Base-by-base conservation (phyloP, 2,797 vertebrate genomes). In the Scleropages formosus region DNA sequence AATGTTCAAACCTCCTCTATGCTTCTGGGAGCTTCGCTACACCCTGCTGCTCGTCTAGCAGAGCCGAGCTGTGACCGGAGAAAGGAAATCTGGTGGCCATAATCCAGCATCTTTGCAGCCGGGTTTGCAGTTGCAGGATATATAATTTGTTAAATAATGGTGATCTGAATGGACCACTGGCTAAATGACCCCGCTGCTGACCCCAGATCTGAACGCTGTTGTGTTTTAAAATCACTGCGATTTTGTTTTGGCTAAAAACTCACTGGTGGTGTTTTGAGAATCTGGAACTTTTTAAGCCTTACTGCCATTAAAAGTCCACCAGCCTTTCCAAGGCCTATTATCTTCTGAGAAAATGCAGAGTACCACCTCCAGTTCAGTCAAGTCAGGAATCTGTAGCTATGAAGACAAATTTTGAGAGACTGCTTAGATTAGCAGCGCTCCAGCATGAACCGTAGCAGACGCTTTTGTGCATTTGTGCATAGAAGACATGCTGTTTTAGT, bases 211-310 rank as follows among this genome's bases (percentile, higher is more conserved):
- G 73, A 78, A 75, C 77, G 76, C 65, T 79, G 78, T 84, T 79
- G 78, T 82, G 74, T 78, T 86, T 80, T 75, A 82, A 79, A 86
- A 75, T 85, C 80, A 82, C 44, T 15, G 16, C 64, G 56, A 77
- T 77, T 80, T 79, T 58, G 62, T n/a, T 39, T 59, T 20, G 77
- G 72, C 73, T 72, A 72, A 78, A 82, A 79, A 79, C 68, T 68
- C 51, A 72, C 60, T 18, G 18, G 56, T 60, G 61, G 76, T 80
- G 73, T 84, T 85, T 77, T 68, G 24, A 80, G 72, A 74, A 76
- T 65, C 75, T 60, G 20, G 62, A 27, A 74, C 72, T 46, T 70
- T 80, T 80, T 62, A 75, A 75, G 15, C 26, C 72, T 20, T 9
- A 12, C 24, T 69, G 76, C 78, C 51, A 73, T 64, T 67, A 56